phyloP scores from a whole-genome alignment of 30 jellyfish, hydroid and myxozoan genomes.

The Hydractinia echinata region DNA sequence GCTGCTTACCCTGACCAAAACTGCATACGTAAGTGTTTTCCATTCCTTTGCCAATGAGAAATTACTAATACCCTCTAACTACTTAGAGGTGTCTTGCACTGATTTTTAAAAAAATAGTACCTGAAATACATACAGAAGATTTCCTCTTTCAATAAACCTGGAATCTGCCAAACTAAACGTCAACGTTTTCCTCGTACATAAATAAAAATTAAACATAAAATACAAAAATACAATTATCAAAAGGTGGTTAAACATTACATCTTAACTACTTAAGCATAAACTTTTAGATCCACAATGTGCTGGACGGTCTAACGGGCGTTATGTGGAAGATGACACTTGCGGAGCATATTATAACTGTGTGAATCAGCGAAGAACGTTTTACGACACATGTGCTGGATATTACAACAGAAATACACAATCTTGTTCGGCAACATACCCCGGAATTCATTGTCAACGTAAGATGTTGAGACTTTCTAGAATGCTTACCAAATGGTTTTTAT shows the following conservation, averaged over 20 bases:
- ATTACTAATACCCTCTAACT: too few species aligned
- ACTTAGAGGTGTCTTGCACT: not conserved
- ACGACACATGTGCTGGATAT: constrained; percentile 4
- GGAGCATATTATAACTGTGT: constrained; percentile 1
- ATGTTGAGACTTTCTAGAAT: not conserved
- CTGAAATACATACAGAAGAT: not conserved
- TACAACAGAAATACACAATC: not conserved
- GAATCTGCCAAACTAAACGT: not conserved
- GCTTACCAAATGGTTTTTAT: too few species aligned
- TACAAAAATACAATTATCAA: too few species aligned
- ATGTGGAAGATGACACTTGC: constrained; percentile 9
- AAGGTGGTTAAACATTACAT: too few species aligned
- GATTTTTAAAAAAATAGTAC: not conserved
- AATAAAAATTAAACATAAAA: too few species aligned
- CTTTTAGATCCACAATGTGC: constrained; percentile 13
- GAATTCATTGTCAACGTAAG: constrained; percentile 23
- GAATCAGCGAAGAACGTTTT: not conserved
- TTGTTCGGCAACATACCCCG: constrained; percentile 16
- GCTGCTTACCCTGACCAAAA: constrained; percentile 1
- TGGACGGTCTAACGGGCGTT: not conserved
- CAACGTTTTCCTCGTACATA: not conserved
- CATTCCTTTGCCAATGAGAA: too few species aligned
- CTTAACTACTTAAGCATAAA: too few species aligned
- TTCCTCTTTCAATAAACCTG: not conserved
- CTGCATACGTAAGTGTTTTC: not conserved